phyloP scores from a whole-genome alignment of 2,113 vertebrate genomes.

The Colinus virginianus region DNA sequence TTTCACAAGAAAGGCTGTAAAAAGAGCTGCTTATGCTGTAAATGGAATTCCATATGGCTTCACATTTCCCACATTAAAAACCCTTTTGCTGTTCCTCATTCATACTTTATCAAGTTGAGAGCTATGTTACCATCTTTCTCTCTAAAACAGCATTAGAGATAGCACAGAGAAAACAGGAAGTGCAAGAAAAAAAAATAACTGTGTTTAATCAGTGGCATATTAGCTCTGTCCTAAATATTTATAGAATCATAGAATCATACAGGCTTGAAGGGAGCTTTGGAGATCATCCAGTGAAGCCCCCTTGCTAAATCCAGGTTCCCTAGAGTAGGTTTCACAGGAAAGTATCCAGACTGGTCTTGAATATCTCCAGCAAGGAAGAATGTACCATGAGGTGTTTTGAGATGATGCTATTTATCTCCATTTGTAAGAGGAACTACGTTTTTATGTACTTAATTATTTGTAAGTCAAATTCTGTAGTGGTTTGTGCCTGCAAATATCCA shows the following conservation, averaged over 20 bases:
- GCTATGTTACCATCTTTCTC: neutral
- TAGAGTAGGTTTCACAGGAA: no score
- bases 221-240: neutral
- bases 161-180: neutral
- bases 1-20: neutral
- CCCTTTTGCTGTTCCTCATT: neutral
- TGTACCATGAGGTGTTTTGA: slow-evolving; percentile 50
- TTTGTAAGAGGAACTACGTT: slow-evolving; percentile 25
- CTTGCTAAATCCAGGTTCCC: no score
- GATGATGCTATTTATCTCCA: slow-evolving; percentile 44
- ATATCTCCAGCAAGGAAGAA: neutral
- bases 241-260: no score
- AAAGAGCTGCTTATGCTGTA: neutral
- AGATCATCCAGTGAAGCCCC: no score
- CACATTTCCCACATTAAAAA: neutral
- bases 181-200: neutral
- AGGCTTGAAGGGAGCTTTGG: no score
- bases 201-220: neutral
- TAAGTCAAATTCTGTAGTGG: slow-evolving; percentile 19
- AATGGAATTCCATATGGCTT: slow-evolving; percentile 19
- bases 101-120: neutral
- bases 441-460: slow-evolving; percentile 53
- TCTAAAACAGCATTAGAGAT: neutral
- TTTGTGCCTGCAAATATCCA: slow-evolving; percentile 37
- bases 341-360: no score